These are phyloP conservation scores for Ornithoptera alexandrae DNA, from an alignment of 2,888 invertebrate genomes.

Conservation along the genomic window DNA sequence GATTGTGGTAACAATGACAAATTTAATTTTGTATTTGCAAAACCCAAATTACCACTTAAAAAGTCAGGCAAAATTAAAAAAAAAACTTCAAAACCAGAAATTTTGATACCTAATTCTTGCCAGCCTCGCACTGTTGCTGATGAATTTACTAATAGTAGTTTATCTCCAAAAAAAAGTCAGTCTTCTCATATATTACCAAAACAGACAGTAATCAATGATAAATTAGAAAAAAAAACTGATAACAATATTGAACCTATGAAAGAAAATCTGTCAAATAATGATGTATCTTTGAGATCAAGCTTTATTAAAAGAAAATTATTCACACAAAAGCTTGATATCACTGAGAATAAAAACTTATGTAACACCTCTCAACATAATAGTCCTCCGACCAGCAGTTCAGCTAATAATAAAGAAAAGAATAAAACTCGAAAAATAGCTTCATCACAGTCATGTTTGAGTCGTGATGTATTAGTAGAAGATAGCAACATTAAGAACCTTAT, in stretches of 20 bases:
- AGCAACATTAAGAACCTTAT: constrained; percentile 64
- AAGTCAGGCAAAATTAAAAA: constrained; percentile 22
- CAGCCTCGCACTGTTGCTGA: constrained; percentile 30
- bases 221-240: constrained; percentile 2
- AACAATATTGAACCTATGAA: neutral
- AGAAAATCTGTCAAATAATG: constrained; percentile 2
- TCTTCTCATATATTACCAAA: neutral
- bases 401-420: constrained; percentile 47
- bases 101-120: constrained; percentile 34
- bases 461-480: constrained; percentile 55
- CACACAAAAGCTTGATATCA: constrained; percentile 64
- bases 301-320: constrained; percentile 71
- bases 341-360: constrained; percentile 49
- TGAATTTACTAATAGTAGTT: constrained; percentile 7
- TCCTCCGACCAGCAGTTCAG: constrained; percentile 52
- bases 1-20: neutral
- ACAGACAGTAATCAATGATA: neutral
- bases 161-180: neutral
- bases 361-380: constrained; percentile 49
- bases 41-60: constrained; percentile 36
- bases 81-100: constrained; percentile 30
- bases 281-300: constrained; percentile 62
- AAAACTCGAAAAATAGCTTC: constrained; percentile 59
- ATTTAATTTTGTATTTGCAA: constrained; percentile 31
- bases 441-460: constrained; percentile 59